phyloP scores from a whole-genome alignment of 2,888 invertebrate species.

The Chelonus formosanus region DNA sequence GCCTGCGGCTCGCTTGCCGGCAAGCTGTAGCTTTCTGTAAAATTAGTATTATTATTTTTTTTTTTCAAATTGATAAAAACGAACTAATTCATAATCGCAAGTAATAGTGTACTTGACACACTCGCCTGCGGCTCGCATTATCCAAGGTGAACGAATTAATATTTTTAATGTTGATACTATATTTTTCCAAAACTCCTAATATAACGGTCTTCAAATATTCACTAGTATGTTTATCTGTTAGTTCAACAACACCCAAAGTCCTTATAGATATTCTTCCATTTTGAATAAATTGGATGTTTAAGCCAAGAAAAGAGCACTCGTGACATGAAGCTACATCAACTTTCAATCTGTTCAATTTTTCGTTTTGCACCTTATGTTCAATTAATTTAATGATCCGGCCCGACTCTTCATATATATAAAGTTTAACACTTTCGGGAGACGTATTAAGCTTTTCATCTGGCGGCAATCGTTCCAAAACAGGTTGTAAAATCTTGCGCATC shows the following conservation, averaged over 20 bases:
- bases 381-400: background rate
- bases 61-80: too few relatives aligned
- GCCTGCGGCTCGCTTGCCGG: too few relatives aligned
- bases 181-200: background rate
- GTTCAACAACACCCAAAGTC: constrained; percentile 9
- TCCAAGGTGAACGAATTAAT: constrained; percentile 16
- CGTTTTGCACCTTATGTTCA: background rate
- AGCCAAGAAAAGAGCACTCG: constrained; percentile 8
- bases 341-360: constrained; percentile 12
- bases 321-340: constrained; percentile 7
- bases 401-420: too few relatives aligned
- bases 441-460: too few relatives aligned
- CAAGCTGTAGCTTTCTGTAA: too few relatives aligned
- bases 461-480: background rate
- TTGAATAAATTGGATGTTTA: constrained; percentile 12
- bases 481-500: constrained; percentile 1
- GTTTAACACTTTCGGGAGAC: too few relatives aligned
- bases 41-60: too few relatives aligned
- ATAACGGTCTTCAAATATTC: background rate
- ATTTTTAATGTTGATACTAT: background rate
- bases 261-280: background rate
- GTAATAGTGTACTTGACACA: background rate
- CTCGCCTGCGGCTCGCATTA: constrained; percentile 14
- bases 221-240: background rate
- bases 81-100: background rate